Conservation (phyloP, 2,888 invertebrate species). For the Mimumesa dahlbomi region DNA sequence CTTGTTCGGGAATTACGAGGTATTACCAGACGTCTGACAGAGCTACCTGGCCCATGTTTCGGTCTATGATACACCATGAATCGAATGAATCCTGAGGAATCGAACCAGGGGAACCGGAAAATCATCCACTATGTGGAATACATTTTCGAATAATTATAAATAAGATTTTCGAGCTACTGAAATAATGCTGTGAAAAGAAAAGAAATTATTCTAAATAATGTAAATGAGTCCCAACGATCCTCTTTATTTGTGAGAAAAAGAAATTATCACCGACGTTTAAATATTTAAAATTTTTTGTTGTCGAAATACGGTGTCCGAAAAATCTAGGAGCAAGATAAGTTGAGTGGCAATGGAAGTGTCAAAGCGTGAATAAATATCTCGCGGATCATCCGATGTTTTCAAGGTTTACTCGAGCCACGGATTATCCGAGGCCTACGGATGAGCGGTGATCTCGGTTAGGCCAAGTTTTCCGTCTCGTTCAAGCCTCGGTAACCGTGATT, state of each 20-base stretch:
- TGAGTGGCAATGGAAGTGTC: conserved; percentile 52
- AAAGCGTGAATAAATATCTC: conserved; percentile 62
- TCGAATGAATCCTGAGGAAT: conserved; percentile 12
- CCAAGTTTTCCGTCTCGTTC: conserved; percentile 24
- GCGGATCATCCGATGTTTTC: conserved; percentile 70
- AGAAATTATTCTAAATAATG: no score
- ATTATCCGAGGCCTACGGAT: conserved; percentile 58
- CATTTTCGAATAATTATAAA: no score
- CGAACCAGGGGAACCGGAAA: conserved; percentile 5
- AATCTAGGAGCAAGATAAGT: background rate
- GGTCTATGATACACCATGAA: conserved; percentile 44
- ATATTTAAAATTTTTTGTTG: no score
- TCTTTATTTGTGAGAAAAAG: no score
- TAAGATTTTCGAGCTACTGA: no score
- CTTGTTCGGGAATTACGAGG: conserved; percentile 43
- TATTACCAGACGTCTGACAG: conserved; percentile 50
- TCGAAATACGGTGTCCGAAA: no score
- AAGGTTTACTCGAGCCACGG: conserved; percentile 53
- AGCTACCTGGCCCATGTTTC: conserved; percentile 47
- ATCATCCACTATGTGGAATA: no score
- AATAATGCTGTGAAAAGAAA: no score
- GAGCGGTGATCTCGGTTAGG: conserved; percentile 12
- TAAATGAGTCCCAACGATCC: no score
- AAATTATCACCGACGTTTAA: no score
- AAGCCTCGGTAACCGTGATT: conserved; percentile 48